Percentiles rank a stretch among this genome's conserved stretches.
Conservation (phyloP, 1,140 invertebrate species). For the Magallana ariakensis region DNA sequence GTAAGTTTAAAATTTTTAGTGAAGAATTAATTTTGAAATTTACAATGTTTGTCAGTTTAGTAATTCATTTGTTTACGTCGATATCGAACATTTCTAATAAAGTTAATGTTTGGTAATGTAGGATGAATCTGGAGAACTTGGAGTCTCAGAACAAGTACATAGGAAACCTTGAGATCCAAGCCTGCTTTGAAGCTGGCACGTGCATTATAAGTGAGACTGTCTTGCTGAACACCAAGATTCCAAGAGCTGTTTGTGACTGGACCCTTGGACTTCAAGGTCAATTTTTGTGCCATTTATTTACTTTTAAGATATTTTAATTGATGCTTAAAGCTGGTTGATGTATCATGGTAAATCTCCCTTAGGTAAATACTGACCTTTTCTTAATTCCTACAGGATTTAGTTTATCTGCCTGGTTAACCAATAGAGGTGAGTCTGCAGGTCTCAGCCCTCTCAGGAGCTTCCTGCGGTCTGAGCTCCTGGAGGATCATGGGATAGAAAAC, state of each 20-base stretch:
- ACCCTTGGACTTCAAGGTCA: constrained; percentile 42
- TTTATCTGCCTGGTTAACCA: constrained; percentile 2
- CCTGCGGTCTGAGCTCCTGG: background rate
- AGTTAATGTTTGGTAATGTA: background rate
- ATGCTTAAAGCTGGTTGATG: background rate
- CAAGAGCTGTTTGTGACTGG: constrained; percentile 58
- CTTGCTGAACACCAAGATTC: constrained; percentile 48
- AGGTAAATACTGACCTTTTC: background rate
- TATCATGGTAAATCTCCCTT: background rate
- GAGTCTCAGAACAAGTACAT: constrained; percentile 46
- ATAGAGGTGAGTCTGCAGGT: background rate
- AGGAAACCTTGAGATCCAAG: constrained; percentile 48
- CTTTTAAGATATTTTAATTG: background rate
- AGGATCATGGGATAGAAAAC: constrained; percentile 28
- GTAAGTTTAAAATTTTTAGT: background rate
- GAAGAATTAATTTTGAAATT: background rate
- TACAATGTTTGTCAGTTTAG: background rate
- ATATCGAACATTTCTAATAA: background rate
- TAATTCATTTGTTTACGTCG: background rate
- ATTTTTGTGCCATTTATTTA: background rate
- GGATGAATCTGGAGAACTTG: constrained; percentile 53
- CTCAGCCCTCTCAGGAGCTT: background rate
- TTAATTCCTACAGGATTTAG: background rate
- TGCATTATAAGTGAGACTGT: constrained; percentile 47
- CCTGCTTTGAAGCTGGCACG: constrained; percentile 51